Evolutionary conservation across 2,797 vertebrate genomes (phyloP).

Genomic region (Sebastes hubbsi): DNA sequence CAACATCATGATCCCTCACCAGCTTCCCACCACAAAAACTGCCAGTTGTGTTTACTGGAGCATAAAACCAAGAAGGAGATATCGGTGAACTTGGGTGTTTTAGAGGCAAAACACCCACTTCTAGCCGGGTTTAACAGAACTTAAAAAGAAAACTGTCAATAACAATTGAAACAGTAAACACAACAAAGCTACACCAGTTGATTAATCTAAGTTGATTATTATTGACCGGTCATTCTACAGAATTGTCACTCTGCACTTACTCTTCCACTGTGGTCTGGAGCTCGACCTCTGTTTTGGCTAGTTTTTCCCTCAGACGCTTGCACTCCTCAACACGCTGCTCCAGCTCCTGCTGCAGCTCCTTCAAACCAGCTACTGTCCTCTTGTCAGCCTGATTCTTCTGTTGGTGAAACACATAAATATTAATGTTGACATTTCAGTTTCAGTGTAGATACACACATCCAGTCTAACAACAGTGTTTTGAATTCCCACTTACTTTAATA

Average conservation of each 20-base stretch:
- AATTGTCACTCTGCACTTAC: conserved; percentile 79
- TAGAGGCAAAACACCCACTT: not conserved
- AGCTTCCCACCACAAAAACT: too few relatives aligned
- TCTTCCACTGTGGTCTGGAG: conserved; percentile 91
- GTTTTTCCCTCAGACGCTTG: conserved; percentile 80
- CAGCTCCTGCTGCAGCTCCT: conserved; percentile 83
- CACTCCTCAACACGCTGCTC: conserved; percentile 82
- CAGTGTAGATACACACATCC: not conserved
- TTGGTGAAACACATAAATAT: conserved; percentile 67
- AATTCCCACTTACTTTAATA: not conserved
- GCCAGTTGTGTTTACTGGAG: not conserved
- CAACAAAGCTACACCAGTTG: not conserved
- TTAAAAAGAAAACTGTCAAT: not conserved
- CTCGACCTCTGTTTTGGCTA: conserved; percentile 88
- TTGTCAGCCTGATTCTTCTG: conserved; percentile 83
- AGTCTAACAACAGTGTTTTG: not conserved
- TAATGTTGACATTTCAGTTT: not conserved
- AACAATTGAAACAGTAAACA: not conserved
- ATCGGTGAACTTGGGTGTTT: not conserved
- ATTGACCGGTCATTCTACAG: not conserved
- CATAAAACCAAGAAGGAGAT: not conserved
- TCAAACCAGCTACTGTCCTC: conserved; percentile 76
- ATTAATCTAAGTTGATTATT: not conserved
- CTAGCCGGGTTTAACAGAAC: not conserved
- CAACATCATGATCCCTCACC: not conserved